Evolutionary conservation across 2,113 vertebrate species (phyloP).

Genomic region (Corythornis madagascariensis): DNA sequence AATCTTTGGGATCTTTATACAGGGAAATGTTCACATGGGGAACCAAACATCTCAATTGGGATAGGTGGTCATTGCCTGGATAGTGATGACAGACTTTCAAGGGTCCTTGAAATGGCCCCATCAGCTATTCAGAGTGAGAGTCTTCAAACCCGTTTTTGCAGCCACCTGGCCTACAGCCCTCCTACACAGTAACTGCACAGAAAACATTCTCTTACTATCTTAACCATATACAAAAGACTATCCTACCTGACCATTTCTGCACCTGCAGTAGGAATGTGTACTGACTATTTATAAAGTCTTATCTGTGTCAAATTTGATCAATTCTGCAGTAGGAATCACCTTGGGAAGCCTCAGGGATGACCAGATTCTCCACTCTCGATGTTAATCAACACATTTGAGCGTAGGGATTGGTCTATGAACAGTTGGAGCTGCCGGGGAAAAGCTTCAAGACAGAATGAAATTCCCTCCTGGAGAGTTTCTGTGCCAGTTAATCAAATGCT

Average conservation of each 20-base stretch:
- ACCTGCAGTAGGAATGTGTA: not conserved
- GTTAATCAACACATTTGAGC: not conserved
- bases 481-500: not conserved
- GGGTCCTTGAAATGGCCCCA: not conserved
- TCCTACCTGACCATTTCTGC: not conserved
- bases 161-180: not conserved
- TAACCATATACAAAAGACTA: not conserved
- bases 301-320: not conserved
- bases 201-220: not conserved
- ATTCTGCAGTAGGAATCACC: not conserved
- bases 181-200: not conserved
- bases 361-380: not conserved
- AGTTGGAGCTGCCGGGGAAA: not conserved
- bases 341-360: not conserved
- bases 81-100: not conserved
- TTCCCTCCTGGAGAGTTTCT: not conserved
- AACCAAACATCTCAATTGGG: not conserved
- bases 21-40: not conserved
- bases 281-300: not conserved
- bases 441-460: not conserved
- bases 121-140: not conserved
- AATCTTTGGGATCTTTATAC: not conserved
- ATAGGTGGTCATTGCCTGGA: not conserved
- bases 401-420: not conserved
- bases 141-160: not conserved